phyloP scores from a whole-genome alignment of 2,113 vertebrate species.

The Tenebrosternarchus preto region DNA sequence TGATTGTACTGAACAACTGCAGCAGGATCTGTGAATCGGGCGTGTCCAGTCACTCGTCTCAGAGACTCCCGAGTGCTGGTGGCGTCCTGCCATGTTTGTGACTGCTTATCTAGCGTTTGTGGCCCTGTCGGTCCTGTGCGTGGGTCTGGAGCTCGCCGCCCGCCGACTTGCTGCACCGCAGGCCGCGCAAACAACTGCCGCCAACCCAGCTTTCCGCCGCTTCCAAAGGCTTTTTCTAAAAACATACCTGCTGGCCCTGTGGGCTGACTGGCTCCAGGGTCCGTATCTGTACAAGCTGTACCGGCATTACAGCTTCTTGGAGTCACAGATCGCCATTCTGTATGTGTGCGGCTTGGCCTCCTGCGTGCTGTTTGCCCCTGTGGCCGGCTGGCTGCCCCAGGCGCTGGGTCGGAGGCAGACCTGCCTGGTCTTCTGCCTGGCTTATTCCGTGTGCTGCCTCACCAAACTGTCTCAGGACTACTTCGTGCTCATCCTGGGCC shows the following conservation, averaged over 20 bases:
- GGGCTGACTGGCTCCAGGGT: slow-evolving; percentile 92
- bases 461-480: slow-evolving; percentile 90
- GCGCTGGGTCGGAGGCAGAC: slow-evolving; percentile 82
- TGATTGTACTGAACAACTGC: neutral
- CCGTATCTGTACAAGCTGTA: slow-evolving; percentile 95
- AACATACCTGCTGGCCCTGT: slow-evolving; percentile 86
- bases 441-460: slow-evolving; percentile 84
- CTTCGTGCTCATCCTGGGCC: slow-evolving; percentile 83
- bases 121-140: slow-evolving; percentile 76
- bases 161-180: slow-evolving; percentile 72
- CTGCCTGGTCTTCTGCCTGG: slow-evolving; percentile 86
- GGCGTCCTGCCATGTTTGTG: slow-evolving; percentile 78
- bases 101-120: slow-evolving; percentile 81
- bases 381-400: slow-evolving; percentile 82
- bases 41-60: neutral
- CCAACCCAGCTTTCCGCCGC: slow-evolving; percentile 84
- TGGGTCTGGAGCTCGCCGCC: slow-evolving; percentile 81
- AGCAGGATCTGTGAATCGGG: neutral
- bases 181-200: slow-evolving; percentile 62
- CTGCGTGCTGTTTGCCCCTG: slow-evolving; percentile 82
- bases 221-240: slow-evolving; percentile 85
- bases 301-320: slow-evolving; percentile 90
- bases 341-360: slow-evolving; percentile 90
- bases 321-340: slow-evolving; percentile 90
- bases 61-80: neutral